phyloP scores from a whole-genome alignment of 1,140 invertebrate genomes.

The Calephelis nemesis region DNA sequence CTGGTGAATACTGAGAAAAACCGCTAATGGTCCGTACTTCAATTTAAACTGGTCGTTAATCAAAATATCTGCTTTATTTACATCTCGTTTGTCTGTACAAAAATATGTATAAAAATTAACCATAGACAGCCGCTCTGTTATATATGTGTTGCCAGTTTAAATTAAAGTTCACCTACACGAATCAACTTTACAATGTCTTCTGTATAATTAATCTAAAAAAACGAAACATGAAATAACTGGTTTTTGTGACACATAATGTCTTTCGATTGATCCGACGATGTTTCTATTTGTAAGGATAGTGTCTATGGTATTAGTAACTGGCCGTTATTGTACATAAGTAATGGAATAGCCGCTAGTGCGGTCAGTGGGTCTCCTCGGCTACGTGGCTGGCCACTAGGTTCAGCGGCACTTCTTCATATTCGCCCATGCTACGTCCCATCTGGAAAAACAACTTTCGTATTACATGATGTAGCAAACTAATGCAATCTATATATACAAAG shows the following conservation, averaged over 20 bases:
- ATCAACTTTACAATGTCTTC: constrained; percentile 1
- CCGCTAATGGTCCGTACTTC: neutral
- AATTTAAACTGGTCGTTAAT: constrained; percentile 11
- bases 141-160: constrained; percentile 15
- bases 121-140: constrained; percentile 14
- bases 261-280: constrained; percentile 17
- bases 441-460: constrained; percentile 30
- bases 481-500: too few species aligned
- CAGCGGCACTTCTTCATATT: constrained; percentile 75
- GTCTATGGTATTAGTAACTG: constrained; percentile 42
- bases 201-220: constrained; percentile 14
- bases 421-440: constrained; percentile 58
- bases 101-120: constrained; percentile 16
- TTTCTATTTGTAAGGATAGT: constrained; percentile 18
- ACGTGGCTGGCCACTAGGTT: constrained; percentile 74
- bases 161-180: neutral
- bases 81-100: constrained; percentile 13
- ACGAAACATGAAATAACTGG: constrained; percentile 17
- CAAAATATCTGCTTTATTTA: constrained; percentile 5
- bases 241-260: constrained; percentile 5
- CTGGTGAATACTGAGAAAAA: constrained; percentile 7
- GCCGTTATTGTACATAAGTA: constrained; percentile 29
- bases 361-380: constrained; percentile 75
- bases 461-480: too few species aligned
- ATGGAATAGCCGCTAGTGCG: constrained; percentile 28